A percentile compares a stretch with the other conserved stretches of the same genome.
phyloP scores from a whole-genome alignment of 2,113 vertebrate genomes.

The Acrocephalus kingi region DNA sequence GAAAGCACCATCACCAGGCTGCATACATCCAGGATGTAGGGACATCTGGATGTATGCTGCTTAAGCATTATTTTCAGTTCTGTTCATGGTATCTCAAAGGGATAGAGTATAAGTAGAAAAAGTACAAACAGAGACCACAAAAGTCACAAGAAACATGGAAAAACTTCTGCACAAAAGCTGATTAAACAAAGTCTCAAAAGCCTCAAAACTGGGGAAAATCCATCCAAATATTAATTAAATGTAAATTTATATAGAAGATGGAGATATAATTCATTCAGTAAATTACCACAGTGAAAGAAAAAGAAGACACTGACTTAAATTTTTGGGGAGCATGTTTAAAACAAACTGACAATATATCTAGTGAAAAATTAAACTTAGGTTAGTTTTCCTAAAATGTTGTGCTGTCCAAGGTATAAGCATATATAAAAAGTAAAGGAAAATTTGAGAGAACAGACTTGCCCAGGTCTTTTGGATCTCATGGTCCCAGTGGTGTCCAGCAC shows the following conservation, averaged over 20 bases:
- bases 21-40: background rate
- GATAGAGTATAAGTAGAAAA: background rate
- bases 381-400: background rate
- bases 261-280: background rate
- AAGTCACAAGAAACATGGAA: background rate
- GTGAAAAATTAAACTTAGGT: background rate
- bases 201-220: background rate
- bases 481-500: background rate
- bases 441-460: background rate
- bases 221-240: background rate
- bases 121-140: background rate
- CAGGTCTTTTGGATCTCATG: background rate
- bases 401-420: background rate
- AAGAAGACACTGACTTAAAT: background rate
- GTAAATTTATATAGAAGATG: background rate
- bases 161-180: background rate
- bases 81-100: background rate
- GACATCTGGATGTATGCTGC: background rate
- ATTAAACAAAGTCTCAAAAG: background rate
- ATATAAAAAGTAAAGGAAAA: background rate
- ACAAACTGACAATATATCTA: background rate
- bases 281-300: background rate
- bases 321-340: background rate
- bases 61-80: background rate
- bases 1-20: background rate